Evolutionary conservation across 1,140 invertebrate genomes (phyloP), one percentile per base, ranked within the genome.

Genomic region (Sitophilus oryzae): DNA sequence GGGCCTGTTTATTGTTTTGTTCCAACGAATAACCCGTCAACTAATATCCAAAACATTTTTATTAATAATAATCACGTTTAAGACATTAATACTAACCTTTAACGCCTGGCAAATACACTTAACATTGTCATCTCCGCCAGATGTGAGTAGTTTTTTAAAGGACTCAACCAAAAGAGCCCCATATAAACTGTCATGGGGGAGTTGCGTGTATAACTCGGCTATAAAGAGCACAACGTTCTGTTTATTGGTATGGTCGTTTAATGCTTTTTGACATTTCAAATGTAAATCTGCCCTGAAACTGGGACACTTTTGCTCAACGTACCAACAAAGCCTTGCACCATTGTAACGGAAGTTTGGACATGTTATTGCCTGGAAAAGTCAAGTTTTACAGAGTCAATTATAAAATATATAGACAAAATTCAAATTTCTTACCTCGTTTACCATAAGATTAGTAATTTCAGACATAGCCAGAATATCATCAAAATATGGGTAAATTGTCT

Each of bases 101-200:
- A 80, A 58, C 22, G 76, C 73, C 68, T 79, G 75, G 61, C 77
- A 79, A 47, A 75, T 72, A 63, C 74, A 77, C 56, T 79, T 79
- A 1, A 77, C 65, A 68, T 77, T 76, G 20, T 76, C 76, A 38
- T 63, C 51, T 20, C 62, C 61, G 10, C 61, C 60, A n/a, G 52
- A 36, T 19, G 16, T 16, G 3, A 70, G 20, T 34, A 71, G 44
- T 38, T 62, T 55, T 25, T 65, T 62, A 20, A 70, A 48, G 36
- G 62, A 56, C 34, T 66, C 56, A 49, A 70, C 58, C 23, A 66
- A 51, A 15, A 59, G 59, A 14, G 43, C 52, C 16, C 64, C 69
- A 64, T 68, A 68, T 37, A 68, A 48, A 55, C 46, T 63, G 38
- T 63, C 54, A 53, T 63, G 59, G 18, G 63, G 53, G 8, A 67